phyloP scores from a whole-genome alignment of 2,888 invertebrate species.

The Zeuzera pyrina region DNA sequence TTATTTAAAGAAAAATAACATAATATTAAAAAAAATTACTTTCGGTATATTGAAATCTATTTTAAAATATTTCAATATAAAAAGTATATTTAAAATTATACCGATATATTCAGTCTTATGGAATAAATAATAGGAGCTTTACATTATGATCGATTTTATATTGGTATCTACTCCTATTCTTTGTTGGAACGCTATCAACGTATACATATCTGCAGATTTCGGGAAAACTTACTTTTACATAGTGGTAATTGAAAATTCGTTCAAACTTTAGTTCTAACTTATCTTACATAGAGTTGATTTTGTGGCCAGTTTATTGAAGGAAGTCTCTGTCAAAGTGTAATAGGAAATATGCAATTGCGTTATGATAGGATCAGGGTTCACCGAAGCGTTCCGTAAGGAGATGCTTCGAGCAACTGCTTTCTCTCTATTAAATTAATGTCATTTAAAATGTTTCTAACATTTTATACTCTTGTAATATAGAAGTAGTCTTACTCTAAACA shows the following conservation, averaged over 20 bases:
- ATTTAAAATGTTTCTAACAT: constrained; percentile 43
- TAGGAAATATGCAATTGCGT: constrained; percentile 59
- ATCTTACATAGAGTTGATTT: constrained; percentile 29
- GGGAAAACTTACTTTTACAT: constrained; percentile 8
- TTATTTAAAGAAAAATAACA: neutral
- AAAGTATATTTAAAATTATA: too few species aligned
- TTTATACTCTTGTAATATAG: too few species aligned
- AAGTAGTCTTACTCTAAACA: too few species aligned
- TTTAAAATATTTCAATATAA: too few species aligned
- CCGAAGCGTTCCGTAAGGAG: constrained; percentile 44
- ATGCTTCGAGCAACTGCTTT: constrained; percentile 34
- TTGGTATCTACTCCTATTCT: constrained; percentile 63
- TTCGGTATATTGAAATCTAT: too few species aligned
- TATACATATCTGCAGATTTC: constrained; percentile 66
- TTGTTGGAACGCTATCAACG: constrained; percentile 63
- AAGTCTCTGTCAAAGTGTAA: constrained; percentile 7
- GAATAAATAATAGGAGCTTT: constrained; percentile 45
- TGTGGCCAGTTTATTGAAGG: constrained; percentile 29
- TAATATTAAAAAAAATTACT: too few species aligned
- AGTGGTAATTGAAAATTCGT: neutral
- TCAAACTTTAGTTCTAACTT: constrained; percentile 15
- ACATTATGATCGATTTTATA: constrained; percentile 62
- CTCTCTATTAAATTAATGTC: constrained; percentile 52
- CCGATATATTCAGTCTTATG: too few species aligned
- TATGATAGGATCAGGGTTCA: constrained; percentile 71